These are phyloP conservation scores for Anguilla marmorata DNA, from an alignment of 2,797 vertebrate genomes.

Conservation along the genomic window DNA sequence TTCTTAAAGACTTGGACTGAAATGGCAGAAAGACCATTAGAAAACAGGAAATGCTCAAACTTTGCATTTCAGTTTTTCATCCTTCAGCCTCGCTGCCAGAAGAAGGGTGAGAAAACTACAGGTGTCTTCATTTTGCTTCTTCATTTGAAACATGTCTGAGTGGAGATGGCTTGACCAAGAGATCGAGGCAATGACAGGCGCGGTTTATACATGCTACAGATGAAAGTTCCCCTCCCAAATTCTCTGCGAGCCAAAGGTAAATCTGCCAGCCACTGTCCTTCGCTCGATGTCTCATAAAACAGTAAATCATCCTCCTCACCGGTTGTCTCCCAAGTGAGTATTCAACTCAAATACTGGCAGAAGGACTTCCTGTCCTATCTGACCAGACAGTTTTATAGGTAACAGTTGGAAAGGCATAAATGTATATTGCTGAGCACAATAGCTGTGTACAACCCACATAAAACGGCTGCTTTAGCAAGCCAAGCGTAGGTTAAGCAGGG, in stretches of 20 bases:
- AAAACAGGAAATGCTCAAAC: neutral
- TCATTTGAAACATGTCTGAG: constrained; percentile 62
- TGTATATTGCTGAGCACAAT: neutral
- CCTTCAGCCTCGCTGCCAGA: constrained; percentile 27
- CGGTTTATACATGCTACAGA: neutral
- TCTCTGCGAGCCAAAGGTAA: constrained; percentile 4
- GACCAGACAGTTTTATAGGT: neutral
- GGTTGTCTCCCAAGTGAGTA: constrained; percentile 4
- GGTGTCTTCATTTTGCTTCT: constrained; percentile 45
- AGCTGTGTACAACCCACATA: neutral
- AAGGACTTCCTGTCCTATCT: constrained; percentile 9
- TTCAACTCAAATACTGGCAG: constrained; percentile 15
- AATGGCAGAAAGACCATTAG: neutral
- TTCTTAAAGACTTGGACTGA: neutral
- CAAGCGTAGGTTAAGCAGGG: neutral
- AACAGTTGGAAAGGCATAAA: neutral
- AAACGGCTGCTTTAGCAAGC: neutral
- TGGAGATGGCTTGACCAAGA: constrained; percentile 58
- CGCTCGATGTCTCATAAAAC: constrained; percentile 18
- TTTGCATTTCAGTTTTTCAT: constrained; percentile 23
- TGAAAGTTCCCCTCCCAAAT: constrained; percentile 21
- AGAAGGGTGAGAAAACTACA: constrained; percentile 51
- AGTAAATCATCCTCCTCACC: neutral
- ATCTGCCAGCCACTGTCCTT: constrained; percentile 7
- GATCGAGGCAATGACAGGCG: constrained; percentile 47